Evolutionary conservation across 2,113 vertebrate species (phyloP), one percentile per base, ranked within the genome.

Genomic region (Phoenicopterus ruber): DNA sequence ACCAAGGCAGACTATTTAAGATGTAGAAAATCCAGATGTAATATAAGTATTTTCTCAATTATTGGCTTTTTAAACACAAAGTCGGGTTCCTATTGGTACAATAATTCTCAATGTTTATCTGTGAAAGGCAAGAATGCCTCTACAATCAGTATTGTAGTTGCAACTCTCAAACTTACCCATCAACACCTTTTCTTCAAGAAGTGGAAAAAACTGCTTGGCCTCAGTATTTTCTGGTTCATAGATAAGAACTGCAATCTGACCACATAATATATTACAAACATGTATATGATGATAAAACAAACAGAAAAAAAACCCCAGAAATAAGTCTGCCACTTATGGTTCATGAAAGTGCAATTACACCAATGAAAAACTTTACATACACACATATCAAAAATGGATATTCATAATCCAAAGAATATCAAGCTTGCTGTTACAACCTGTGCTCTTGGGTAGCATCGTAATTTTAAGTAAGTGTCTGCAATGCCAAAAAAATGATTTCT

Each of bases 141-240:
- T 77, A 50, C 50, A 76, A 90, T 52, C 81, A 86, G 87, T 31
- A 47, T 7, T 83, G 40, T 40, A 82, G 72, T 22, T 94, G 67
- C 0, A 4, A 84, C 77, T 82, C 74, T 90, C 49, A 91, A 90
- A 96, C 96, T 98, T 98, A 99, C 98, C 97, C 50, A 98, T 92
- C 79, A 92, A 96, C 50, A 98, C 59, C 85, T 98, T 98, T 97
- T 98, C 93, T 95, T 98, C 98, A 97, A 99, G 98, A 91, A 98
- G 97, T 50, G 97, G 97, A 80, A 98, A 98, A 97, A 99, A 98
- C 84, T 98, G 96, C 55, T 98, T 98, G 83, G 98, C 98, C 91
- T 99, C 98, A 40, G 97, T 96, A 94, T 99, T 99, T 90, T 98
- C 97, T 85, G 98, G 98, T 94, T 99, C 98, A 94, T 98, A 99